Evolutionary conservation across 2,888 invertebrate species (phyloP).

Genomic region (Phortica okadai): DNA sequence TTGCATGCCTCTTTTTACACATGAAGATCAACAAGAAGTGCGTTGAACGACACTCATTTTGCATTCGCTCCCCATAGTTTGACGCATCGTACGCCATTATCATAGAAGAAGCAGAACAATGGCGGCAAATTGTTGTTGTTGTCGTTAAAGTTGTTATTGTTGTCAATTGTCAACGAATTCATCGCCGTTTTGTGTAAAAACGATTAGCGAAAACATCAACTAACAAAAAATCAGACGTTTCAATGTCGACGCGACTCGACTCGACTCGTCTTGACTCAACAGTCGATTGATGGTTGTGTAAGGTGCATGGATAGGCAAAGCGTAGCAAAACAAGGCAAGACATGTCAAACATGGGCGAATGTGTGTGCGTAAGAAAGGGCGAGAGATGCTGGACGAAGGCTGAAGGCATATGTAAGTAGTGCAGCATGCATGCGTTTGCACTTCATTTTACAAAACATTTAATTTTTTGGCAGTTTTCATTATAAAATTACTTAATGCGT

Average conservation of each 20-base stretch:
- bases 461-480: conserved; percentile 60
- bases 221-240: neutral
- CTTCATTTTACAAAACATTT: conserved; percentile 46
- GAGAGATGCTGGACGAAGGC: neutral
- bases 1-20: neutral
- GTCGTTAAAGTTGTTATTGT: too few species aligned
- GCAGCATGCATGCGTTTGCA: conserved; percentile 36
- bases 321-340: neutral
- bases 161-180: conserved; percentile 49
- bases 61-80: neutral
- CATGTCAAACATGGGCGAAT: neutral
- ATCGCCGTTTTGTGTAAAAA: conserved; percentile 60
- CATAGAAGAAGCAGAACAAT: conserved; percentile 47
- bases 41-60: neutral
- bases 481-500: conserved; percentile 73
- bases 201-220: conserved; percentile 61
- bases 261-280: too few species aligned
- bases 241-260: too few species aligned
- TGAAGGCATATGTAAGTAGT: neutral
- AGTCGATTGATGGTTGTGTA: too few species aligned
- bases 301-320: neutral
- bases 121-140: conserved; percentile 51
- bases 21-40: too few species aligned
- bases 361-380: neutral
- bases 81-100: conserved; percentile 9